Evolutionary conservation across 2,888 invertebrate genomes (phyloP), one percentile per base, ranked within the genome.

Genomic region (Alloplasta piceator): DNA sequence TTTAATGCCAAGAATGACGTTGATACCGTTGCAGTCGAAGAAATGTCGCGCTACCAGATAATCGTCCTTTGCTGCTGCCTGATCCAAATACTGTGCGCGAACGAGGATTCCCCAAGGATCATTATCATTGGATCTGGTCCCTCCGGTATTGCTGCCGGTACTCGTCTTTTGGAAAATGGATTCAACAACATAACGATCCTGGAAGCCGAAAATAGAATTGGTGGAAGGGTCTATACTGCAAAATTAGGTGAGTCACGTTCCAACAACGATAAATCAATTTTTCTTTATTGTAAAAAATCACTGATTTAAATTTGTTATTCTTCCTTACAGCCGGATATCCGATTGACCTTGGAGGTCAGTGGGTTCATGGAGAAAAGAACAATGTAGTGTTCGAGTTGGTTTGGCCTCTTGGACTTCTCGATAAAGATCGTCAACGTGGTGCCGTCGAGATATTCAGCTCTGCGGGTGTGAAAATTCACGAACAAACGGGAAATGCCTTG

Each of bases 61-160:
- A 48, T 80, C 55, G 39, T 71, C 5, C 63, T 38, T 61, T 68
- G 56, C 38, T 80, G 26, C 26, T 76, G 70, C 16, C 36, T 60
- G n/a, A n/a, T 36, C 7, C 48, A 63, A 39, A 67, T 66, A 9
- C 61, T 36, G 9, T 52, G 71, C 9, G n/a, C 75, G 6, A n/a
- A 7, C 55, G 48, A 63, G 7, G 48, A 56, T 0, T 56, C 76
- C 12, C 83, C 84, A 9, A 73, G 85, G 86, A 91, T 94, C 38
- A 85, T 94, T n/a, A 93, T 95, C 52, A 88, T 95, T 60, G 95
- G 94, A 50, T 94, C 94, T 12, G 94, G 94, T 10, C 90, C 93
- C 41, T 89, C 94, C 9, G 94, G 94, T 6, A 91, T 94, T 55
- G 93, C 94, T 0, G 93, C 94, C 7, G 94, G 93, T 0, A 89